Evolutionary conservation across 1,140 invertebrate genomes (phyloP).

Genomic region (Rhynchophorus ferrugineus): DNA sequence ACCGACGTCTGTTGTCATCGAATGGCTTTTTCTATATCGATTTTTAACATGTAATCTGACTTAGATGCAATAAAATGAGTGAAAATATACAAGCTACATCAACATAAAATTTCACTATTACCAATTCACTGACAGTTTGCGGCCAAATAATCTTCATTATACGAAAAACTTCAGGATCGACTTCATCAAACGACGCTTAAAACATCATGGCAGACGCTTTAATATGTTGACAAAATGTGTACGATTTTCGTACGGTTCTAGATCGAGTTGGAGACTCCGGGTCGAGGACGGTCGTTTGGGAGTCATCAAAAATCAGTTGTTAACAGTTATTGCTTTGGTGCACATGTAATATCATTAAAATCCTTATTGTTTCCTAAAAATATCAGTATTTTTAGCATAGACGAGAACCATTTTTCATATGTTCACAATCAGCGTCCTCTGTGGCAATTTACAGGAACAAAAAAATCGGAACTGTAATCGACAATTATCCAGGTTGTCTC

Average conservation of each 20-base stretch:
- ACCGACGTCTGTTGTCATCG: slow-evolving; percentile 24
- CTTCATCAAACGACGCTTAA: slow-evolving; percentile 11
- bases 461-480: too few species aligned
- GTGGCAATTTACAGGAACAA: too few species aligned
- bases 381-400: background rate
- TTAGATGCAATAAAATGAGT: slow-evolving; percentile 22
- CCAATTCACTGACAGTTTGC: slow-evolving; percentile 31
- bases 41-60: slow-evolving; percentile 30
- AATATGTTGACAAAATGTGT: slow-evolving; percentile 1
- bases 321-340: background rate
- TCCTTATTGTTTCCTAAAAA: background rate
- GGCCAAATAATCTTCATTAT: slow-evolving; percentile 38
- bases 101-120: slow-evolving; percentile 31
- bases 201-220: slow-evolving; percentile 17
- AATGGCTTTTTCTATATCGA: slow-evolving; percentile 28
- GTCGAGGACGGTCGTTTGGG: background rate
- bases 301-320: background rate
- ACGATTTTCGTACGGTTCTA: background rate
- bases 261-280: background rate
- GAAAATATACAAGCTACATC: slow-evolving; percentile 20
- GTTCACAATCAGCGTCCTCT: too few species aligned
- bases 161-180: slow-evolving; percentile 31
- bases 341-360: background rate
- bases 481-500: too few species aligned
- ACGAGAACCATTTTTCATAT: background rate